These are phyloP conservation scores for Onchidella celtica DNA, from an alignment of 2,888 invertebrate species.

Conservation along the genomic window DNA sequence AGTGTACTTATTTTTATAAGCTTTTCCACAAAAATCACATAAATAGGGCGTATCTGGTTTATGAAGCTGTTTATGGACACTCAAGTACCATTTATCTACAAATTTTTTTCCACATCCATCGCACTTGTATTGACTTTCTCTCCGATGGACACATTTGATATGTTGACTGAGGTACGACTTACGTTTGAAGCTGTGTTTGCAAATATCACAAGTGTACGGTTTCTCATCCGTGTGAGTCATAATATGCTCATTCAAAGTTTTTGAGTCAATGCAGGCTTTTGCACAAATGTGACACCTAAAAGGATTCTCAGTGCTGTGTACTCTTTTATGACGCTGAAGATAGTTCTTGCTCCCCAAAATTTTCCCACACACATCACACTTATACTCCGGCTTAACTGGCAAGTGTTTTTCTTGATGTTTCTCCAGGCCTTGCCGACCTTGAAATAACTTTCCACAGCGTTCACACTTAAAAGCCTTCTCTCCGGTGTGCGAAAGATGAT, in stretches of 20 bases:
- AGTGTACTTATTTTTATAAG: conserved; percentile 11
- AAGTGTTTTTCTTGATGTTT: neutral
- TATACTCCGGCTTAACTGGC: neutral
- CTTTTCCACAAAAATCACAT: conserved; percentile 17
- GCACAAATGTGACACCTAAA: conserved; percentile 1
- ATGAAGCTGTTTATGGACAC: neutral
- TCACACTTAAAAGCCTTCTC: conserved; percentile 11
- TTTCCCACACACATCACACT: conserved; percentile 22
- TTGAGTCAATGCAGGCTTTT: neutral
- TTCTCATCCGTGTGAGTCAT: conserved; percentile 4
- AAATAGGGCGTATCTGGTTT: neutral
- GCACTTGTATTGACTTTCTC: neutral
- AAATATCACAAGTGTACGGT: neutral
- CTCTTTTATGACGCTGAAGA: conserved; percentile 13
- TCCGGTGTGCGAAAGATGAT: neutral
- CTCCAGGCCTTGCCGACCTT: conserved; percentile 11
- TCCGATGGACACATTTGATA: neutral
- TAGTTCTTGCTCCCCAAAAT: conserved; percentile 3
- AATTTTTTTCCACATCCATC: neutral
- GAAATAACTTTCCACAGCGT: neutral
- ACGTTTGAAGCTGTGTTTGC: neutral
- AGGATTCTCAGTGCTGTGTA: neutral
- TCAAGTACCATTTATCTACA: conserved; percentile 12
- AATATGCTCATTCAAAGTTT: conserved; percentile 1
- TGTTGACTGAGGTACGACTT: neutral